Percentiles rank a stretch among this genome's conserved stretches.
Conservation (phyloP, 1,140 invertebrate genomes). For the Galleria mellonella region DNA sequence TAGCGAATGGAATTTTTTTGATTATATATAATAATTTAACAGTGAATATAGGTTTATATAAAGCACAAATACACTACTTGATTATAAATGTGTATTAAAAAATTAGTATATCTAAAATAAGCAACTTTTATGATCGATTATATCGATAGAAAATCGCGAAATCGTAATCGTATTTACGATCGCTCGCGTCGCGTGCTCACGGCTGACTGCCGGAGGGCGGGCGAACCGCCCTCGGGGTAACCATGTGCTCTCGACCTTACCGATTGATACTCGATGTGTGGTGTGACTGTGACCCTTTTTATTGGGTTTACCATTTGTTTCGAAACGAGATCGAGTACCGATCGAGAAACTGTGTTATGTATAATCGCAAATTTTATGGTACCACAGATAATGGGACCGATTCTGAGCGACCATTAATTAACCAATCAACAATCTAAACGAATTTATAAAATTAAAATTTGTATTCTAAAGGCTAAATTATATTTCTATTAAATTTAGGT, state of each 20-base stretch:
- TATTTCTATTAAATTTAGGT: too few relatives aligned
- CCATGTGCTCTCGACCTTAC: slow-evolving; percentile 28
- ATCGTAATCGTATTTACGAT: slow-evolving; percentile 13
- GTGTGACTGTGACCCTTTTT: slow-evolving; percentile 17
- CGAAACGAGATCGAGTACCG: not conserved
- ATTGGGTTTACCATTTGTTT: slow-evolving; percentile 13
- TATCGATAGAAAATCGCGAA: slow-evolving; percentile 1
- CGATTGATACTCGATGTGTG: slow-evolving; percentile 14
- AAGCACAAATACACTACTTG: not conserved
- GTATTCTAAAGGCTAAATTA: too few relatives aligned
- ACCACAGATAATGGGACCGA: too few relatives aligned
- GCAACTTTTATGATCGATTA: too few relatives aligned
- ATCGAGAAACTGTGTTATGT: slow-evolving; percentile 1
- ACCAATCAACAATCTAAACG: too few relatives aligned
- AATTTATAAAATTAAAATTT: too few relatives aligned
- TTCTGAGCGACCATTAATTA: too few relatives aligned
- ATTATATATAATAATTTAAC: not conserved
- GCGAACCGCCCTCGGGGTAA: slow-evolving; percentile 43
- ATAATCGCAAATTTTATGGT: too few relatives aligned
- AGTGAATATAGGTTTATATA: not conserved
- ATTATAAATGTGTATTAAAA: too few relatives aligned
- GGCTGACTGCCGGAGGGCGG: slow-evolving; percentile 61
- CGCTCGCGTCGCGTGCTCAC: slow-evolving; percentile 44
- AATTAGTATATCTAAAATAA: too few relatives aligned
- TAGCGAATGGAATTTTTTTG: not conserved